A percentile compares a stretch with the other conserved stretches of the same genome.
These are phyloP conservation scores for Pseudolycoriella hygida DNA, from an alignment of 2,888 invertebrate genomes.

Conservation along the genomic window DNA sequence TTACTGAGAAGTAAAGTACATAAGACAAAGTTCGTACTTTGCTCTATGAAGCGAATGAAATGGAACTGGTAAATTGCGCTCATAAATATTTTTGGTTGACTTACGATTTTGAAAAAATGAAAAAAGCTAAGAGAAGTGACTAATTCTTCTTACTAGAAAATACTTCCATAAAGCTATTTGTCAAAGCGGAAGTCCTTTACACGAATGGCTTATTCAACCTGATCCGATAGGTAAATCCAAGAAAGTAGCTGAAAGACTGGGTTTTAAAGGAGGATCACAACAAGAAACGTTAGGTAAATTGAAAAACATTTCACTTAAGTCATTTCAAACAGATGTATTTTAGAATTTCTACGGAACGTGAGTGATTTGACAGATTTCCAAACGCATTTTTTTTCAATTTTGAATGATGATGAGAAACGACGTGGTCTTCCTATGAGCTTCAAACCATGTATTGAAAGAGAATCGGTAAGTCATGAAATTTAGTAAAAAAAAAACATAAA, in stretches of 20 bases:
- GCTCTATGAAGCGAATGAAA: no score
- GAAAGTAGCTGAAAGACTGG: slow-evolving; percentile 18
- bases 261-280: slow-evolving; percentile 12
- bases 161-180: slow-evolving; percentile 25
- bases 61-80: no score
- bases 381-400: slow-evolving; percentile 13
- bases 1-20: no score
- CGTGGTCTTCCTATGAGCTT: slow-evolving; percentile 20
- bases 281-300: slow-evolving; percentile 7
- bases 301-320: no score
- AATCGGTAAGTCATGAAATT: slow-evolving; percentile 14
- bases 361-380: slow-evolving; percentile 15
- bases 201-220: slow-evolving; percentile 23
- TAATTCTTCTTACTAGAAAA: slow-evolving; percentile 8
- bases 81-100: no score
- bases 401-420: slow-evolving; percentile 20
- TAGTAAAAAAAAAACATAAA: no score
- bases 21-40: no score
- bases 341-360: slow-evolving; percentile 10
- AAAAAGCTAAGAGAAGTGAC: neutral
- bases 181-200: slow-evolving; percentile 23
- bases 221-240: slow-evolving; percentile 16
- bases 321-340: neutral
- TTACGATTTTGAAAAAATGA: no score
- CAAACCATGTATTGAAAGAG: slow-evolving; percentile 20